Percentiles rank a stretch among this genome's conserved stretches.
Conservation (phyloP, 2,888 invertebrate genomes). For the Anagyrus pseudococci region DNA sequence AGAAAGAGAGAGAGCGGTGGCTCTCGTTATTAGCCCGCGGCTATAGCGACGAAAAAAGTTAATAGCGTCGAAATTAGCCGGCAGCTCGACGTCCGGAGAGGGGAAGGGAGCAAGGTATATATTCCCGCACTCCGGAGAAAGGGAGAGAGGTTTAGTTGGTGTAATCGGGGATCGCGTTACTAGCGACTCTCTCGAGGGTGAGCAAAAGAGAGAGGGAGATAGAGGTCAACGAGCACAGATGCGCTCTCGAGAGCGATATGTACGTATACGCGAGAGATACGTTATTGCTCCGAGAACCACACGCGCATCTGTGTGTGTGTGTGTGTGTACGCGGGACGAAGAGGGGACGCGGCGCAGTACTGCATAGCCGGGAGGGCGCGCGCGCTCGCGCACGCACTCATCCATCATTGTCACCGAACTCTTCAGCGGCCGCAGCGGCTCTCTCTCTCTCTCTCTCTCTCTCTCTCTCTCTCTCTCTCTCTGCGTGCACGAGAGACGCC, state of each 20-base stretch:
- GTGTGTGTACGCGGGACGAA: not conserved
- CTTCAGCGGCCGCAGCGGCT: slow-evolving; percentile 46
- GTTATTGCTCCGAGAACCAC: not conserved
- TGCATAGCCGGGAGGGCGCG: slow-evolving; percentile 27
- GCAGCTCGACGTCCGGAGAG: slow-evolving; percentile 24
- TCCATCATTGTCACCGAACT: slow-evolving; percentile 61
- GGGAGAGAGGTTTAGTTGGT: not conserved
- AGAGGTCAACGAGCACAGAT: slow-evolving; percentile 50
- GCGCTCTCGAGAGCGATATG: slow-evolving; percentile 52
- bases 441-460: too few relatives aligned
- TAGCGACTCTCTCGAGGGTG: slow-evolving; percentile 47
- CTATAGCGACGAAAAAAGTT: slow-evolving; percentile 47
- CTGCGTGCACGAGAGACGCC: too few relatives aligned
- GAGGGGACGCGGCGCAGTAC: too few relatives aligned
- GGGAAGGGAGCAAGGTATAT: not conserved
- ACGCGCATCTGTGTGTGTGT: not conserved
- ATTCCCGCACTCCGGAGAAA: too few relatives aligned
- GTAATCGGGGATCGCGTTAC: slow-evolving; percentile 50
- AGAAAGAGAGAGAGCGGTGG: not conserved
- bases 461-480: too few relatives aligned
- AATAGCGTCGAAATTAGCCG: slow-evolving; percentile 56
- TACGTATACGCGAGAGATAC: not conserved
- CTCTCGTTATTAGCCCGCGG: slow-evolving; percentile 1
- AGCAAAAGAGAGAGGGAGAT: slow-evolving; percentile 58
- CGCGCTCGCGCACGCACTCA: slow-evolving; percentile 56